Evolutionary conservation across 2,888 invertebrate genomes (phyloP).

Genomic region (Ochlodes sylvanus): DNA sequence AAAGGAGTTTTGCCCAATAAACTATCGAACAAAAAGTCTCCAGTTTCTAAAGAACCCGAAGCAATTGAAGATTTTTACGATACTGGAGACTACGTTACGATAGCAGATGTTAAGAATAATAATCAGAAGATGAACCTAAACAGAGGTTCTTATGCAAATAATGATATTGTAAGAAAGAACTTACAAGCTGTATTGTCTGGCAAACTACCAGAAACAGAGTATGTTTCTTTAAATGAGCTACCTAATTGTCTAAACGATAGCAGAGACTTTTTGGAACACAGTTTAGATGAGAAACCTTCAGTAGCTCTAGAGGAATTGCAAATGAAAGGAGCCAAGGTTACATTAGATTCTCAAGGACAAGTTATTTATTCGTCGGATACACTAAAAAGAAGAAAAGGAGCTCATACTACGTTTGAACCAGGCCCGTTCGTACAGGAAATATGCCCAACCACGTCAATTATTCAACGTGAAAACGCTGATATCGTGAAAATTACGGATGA

Average conservation of each 20-base stretch:
- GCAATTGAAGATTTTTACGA: constrained; percentile 82
- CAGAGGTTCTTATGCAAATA: constrained; percentile 85
- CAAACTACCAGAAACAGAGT: constrained; percentile 88
- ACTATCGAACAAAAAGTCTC: constrained; percentile 79
- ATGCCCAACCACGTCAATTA: constrained; percentile 68
- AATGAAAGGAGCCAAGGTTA: constrained; percentile 90
- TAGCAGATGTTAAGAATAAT: constrained; percentile 92
- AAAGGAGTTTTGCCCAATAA: constrained; percentile 86
- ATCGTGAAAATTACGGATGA: constrained; percentile 73
- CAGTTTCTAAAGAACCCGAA: constrained; percentile 73
- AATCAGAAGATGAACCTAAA: constrained; percentile 86
- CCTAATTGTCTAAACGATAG: constrained; percentile 83
- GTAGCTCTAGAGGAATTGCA: constrained; percentile 72
- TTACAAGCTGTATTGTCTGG: constrained; percentile 86
- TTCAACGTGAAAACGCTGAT: constrained; percentile 73
- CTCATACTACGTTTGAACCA: constrained; percentile 94
- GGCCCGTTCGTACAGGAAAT: constrained; percentile 92
- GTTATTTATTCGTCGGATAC: constrained; percentile 95
- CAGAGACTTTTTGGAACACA: constrained; percentile 74
- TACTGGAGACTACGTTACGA: constrained; percentile 92
- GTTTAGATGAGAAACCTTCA: constrained; percentile 62
- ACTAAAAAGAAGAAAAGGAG: constrained; percentile 90
- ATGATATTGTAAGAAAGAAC: constrained; percentile 88
- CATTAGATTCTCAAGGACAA: constrained; percentile 93
- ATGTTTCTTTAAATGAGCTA: constrained; percentile 92